These are phyloP conservation scores for Lithobates sylvaticus DNA, from an alignment of 2,797 vertebrate genomes.

Conservation along the genomic window DNA sequence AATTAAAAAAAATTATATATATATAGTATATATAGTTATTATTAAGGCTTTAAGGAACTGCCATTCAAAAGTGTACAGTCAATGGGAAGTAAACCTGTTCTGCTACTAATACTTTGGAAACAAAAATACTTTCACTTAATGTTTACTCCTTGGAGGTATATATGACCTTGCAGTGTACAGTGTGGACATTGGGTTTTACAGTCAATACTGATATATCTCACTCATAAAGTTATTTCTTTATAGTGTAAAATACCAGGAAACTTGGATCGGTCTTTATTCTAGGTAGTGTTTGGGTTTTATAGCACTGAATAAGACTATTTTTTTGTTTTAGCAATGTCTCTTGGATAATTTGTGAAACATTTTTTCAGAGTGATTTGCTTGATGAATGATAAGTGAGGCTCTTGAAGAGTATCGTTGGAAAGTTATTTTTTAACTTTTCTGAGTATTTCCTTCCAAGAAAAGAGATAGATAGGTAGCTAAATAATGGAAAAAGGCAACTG, in stretches of 20 bases:
- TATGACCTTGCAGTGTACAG: constrained; percentile 75
- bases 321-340: constrained; percentile 42
- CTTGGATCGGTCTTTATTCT: constrained; percentile 17
- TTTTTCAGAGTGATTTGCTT: constrained; percentile 35
- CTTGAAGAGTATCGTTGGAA: neutral
- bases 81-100: constrained; percentile 49
- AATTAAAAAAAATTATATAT: too few relatives aligned
- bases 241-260: constrained; percentile 48
- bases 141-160: constrained; percentile 72
- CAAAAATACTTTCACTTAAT: constrained; percentile 75
- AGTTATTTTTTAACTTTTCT: neutral
- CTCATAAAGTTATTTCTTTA: constrained; percentile 58
- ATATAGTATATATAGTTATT: constrained; percentile 29
- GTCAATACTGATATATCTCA: constrained; percentile 53
- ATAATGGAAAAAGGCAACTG: too few relatives aligned
- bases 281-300: constrained; percentile 42
- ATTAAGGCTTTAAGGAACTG: constrained; percentile 61
- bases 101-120: constrained; percentile 64
- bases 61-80: constrained; percentile 28
- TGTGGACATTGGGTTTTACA: constrained; percentile 67
- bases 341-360: constrained; percentile 44
- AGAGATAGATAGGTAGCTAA: too few relatives aligned
- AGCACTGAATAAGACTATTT: constrained; percentile 8
- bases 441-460: too few relatives aligned
- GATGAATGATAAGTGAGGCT: constrained; percentile 23